Evolutionary conservation across 2,797 vertebrate genomes (phyloP).

Genomic region (Petrocephalus sullivani): DNA sequence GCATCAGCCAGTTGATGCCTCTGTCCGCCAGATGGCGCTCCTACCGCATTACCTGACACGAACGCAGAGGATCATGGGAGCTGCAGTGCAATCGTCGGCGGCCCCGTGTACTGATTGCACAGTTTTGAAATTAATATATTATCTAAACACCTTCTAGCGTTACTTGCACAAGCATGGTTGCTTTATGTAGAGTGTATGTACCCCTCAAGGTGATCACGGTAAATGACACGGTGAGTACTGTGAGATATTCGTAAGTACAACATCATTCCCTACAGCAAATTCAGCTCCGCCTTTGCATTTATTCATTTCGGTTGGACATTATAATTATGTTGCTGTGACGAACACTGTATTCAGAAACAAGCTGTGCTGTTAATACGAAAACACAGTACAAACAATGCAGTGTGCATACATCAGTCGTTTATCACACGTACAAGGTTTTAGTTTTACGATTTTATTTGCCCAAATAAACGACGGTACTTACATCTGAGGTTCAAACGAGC

Average conservation of each 20-base stretch:
- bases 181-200: neutral
- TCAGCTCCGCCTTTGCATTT: neutral
- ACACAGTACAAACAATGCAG: neutral
- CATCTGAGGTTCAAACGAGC: neutral
- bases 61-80: neutral
- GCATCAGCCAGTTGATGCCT: neutral
- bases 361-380: neutral
- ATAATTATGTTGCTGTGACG: neutral
- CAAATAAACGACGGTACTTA: neutral
- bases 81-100: neutral
- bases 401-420: neutral
- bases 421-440: neutral
- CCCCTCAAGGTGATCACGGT: neutral
- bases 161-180: neutral
- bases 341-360: neutral
- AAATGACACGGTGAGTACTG: neutral
- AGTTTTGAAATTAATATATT: neutral
- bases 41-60: neutral
- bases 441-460: neutral
- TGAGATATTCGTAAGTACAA: neutral
- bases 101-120: neutral
- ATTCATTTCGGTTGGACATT: neutral
- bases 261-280: neutral
- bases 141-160: neutral
- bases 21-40: conserved; percentile 10